These are phyloP conservation scores for Heteractis magnifica DNA, from an alignment of 92 coral and sea anemone genomes.

Conservation along the genomic window DNA sequence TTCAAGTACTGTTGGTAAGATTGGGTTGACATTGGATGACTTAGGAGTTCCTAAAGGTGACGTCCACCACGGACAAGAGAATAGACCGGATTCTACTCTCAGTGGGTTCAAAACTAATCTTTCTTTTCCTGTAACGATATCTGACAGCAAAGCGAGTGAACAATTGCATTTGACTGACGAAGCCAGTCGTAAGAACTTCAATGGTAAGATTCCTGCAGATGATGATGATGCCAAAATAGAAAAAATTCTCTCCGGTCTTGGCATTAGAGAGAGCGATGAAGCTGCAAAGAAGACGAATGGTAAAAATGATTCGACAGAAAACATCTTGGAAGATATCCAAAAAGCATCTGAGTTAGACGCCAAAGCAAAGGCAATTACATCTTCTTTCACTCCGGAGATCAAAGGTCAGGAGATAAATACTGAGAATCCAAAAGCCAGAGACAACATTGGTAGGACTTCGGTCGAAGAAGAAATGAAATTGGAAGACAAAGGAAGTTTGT, in stretches of 20 bases:
- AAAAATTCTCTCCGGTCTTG: conserved; percentile 33
- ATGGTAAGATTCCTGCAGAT: conserved; percentile 9
- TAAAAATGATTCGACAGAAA: neutral
- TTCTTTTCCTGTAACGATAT: conserved; percentile 72
- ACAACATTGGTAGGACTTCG: conserved; percentile 8
- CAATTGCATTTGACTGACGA: conserved; percentile 37
- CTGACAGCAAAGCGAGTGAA: conserved; percentile 48
- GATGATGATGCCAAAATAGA: conserved; percentile 47
- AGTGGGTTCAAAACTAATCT: conserved; percentile 58
- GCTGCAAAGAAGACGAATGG: neutral
- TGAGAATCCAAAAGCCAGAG: conserved; percentile 35
- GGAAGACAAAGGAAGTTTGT: conserved; percentile 37
- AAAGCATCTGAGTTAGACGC: neutral
- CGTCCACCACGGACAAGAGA: conserved; percentile 15
- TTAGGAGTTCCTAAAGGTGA: conserved; percentile 36
- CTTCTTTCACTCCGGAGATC: conserved; percentile 6
- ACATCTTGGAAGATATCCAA: conserved; percentile 7
- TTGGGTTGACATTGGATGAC: conserved; percentile 42
- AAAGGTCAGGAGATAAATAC: conserved; percentile 21
- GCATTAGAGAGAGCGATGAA: neutral
- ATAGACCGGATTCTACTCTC: neutral
- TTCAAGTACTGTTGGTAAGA: conserved; percentile 57
- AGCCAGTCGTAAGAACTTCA: conserved; percentile 16
- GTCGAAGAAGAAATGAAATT: conserved; percentile 29
- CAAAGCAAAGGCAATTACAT: conserved; percentile 6